Evolutionary conservation across 2,888 invertebrate genomes (phyloP).

Genomic region (Limnephilus marmoratus): DNA sequence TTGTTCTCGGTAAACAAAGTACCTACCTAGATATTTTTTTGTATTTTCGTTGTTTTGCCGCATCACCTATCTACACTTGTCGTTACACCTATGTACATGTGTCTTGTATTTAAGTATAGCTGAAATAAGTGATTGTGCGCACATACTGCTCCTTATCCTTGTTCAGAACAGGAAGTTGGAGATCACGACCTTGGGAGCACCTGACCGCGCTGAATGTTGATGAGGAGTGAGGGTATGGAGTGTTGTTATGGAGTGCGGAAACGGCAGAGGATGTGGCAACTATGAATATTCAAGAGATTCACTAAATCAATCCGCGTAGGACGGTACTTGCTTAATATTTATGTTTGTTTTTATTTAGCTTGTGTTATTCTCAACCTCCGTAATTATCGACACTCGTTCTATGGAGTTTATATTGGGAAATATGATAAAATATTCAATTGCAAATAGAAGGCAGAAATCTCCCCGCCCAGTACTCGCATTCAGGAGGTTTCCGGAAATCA

Average conservation of each 20-base stretch:
- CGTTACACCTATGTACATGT: too few relatives aligned
- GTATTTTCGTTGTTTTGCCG: not conserved
- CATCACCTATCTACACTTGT: not conserved
- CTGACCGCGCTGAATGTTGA: not conserved
- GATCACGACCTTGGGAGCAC: conserved; percentile 38
- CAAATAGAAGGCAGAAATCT: not conserved
- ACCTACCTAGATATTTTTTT: too few relatives aligned
- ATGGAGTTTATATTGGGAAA: not conserved
- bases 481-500: not conserved
- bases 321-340: not conserved
- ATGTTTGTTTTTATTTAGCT: not conserved
- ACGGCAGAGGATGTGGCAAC: not conserved
- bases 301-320: not conserved
- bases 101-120: not conserved
- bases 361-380: not conserved
- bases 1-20: not conserved
- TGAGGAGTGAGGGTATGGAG: not conserved
- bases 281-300: not conserved
- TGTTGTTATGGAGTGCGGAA: not conserved
- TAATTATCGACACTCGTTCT: not conserved
- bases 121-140: not conserved
- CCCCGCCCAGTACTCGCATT: not conserved
- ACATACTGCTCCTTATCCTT: conserved; percentile 9
- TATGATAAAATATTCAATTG: not conserved
- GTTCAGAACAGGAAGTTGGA: conserved; percentile 29